phyloP scores from a whole-genome alignment of 30 jellyfish, hydroid and myxozoan genomes.

The Phacellophora camtschatica region DNA sequence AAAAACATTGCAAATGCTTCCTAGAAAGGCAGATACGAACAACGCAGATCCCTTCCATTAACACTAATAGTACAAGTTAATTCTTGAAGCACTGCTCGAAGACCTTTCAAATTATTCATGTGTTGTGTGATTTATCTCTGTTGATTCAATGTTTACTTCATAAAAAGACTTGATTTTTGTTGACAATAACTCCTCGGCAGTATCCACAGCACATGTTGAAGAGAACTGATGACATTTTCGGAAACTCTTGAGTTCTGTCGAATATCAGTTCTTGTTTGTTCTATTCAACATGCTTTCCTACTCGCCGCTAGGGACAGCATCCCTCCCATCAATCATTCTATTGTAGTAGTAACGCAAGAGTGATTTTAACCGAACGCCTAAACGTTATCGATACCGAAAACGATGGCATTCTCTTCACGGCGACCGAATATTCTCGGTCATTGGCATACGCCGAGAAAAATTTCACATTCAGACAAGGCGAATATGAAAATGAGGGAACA shows the following conservation, averaged over 20 bases:
- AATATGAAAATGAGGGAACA: neutral
- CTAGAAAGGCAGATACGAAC: neutral
- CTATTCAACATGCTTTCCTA: neutral
- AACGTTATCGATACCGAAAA: neutral
- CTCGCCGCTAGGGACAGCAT: slow-evolving; percentile 8
- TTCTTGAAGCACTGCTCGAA: slow-evolving; percentile 5
- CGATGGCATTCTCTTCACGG: neutral
- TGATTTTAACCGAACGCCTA: neutral
- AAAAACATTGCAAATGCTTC: neutral
- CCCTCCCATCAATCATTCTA: slow-evolving; percentile 1
- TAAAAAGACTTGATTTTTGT: neutral
- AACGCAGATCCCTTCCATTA: neutral
- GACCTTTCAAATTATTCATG: neutral
- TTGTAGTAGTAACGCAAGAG: neutral
- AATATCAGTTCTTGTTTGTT: too few relatives aligned
- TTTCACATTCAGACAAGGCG: neutral
- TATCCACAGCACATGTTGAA: too few relatives aligned
- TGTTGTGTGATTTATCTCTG: neutral
- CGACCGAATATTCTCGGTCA: neutral
- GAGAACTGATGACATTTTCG: too few relatives aligned
- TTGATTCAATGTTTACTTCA: neutral
- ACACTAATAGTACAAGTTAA: neutral
- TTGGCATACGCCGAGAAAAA: neutral
- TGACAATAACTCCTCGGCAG: neutral
- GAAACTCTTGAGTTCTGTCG: too few relatives aligned